Evolutionary conservation across 2,888 invertebrate genomes (phyloP).

Genomic region (Hirtodrosophila confusa): DNA sequence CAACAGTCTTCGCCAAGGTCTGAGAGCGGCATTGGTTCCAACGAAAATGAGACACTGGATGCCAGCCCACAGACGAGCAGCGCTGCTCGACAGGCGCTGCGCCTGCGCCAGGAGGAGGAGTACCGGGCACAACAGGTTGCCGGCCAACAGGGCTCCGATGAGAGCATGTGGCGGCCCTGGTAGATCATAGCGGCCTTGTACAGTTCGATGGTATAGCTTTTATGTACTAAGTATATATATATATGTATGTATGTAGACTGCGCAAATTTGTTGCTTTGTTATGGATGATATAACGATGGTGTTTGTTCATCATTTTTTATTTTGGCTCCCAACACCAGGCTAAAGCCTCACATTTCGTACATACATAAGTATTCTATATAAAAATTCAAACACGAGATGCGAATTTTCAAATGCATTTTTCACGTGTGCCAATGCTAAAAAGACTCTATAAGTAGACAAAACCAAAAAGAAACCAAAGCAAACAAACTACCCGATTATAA

Average conservation of each 20-base stretch:
- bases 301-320: slow-evolving; percentile 13
- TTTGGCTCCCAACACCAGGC: slow-evolving; percentile 18
- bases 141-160: slow-evolving; percentile 78
- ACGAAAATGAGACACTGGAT: slow-evolving; percentile 60
- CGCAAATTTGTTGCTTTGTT: slow-evolving; percentile 64
- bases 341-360: slow-evolving; percentile 32
- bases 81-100: slow-evolving; percentile 67
- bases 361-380: slow-evolving; percentile 7
- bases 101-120: slow-evolving; percentile 70
- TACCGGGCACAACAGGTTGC: slow-evolving; percentile 59
- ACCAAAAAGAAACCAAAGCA: slow-evolving; percentile 1
- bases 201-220: slow-evolving; percentile 58
- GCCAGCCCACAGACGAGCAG: slow-evolving; percentile 67
- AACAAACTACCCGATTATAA: slow-evolving; percentile 20
- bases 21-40: slow-evolving; percentile 69
- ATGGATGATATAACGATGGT: slow-evolving; percentile 21
- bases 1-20: slow-evolving; percentile 70
- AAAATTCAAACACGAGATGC: slow-evolving; percentile 36
- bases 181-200: slow-evolving; percentile 67
- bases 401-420: slow-evolving; percentile 66
- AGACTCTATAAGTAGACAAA: slow-evolving; percentile 60
- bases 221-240: slow-evolving; percentile 61
- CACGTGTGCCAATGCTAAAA: slow-evolving; percentile 78
- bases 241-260: slow-evolving; percentile 64
- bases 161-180: slow-evolving; percentile 86